These are phyloP conservation scores for Polyommatus iphigenia DNA, from an alignment of 2,888 invertebrate species.

Conservation along the genomic window DNA sequence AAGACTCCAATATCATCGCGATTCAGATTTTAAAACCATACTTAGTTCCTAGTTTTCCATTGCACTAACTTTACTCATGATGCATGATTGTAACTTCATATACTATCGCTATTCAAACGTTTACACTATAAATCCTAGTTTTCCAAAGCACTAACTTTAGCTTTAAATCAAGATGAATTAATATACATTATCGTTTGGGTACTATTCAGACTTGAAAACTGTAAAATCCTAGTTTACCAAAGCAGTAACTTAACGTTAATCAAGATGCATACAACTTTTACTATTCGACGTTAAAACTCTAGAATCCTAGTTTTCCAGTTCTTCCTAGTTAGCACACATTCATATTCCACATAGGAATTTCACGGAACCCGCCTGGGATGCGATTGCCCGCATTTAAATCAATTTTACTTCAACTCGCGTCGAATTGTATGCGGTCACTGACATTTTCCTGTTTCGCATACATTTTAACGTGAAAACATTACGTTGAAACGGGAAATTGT, in stretches of 20 bases:
- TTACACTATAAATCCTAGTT: background rate
- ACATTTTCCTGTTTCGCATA: conserved; percentile 67
- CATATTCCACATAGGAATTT: conserved; percentile 16
- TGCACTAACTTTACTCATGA: background rate
- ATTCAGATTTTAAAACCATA: background rate
- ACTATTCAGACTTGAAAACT: background rate
- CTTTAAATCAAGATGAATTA: background rate
- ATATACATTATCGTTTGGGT: background rate
- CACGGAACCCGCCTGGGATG: conserved; percentile 21
- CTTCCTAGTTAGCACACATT: conserved; percentile 23
- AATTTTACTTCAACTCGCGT: conserved; percentile 65
- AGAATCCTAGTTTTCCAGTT: conserved; percentile 20
- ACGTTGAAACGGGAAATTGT: conserved; percentile 30
- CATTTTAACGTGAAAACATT: conserved; percentile 49
- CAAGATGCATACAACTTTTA: background rate
- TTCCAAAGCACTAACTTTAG: background rate
- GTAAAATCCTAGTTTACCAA: background rate
- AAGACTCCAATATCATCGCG: too few species aligned
- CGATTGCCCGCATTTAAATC: conserved; percentile 55
- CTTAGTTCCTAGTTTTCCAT: background rate
- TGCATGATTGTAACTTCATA: background rate
- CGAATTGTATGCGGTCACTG: conserved; percentile 72
- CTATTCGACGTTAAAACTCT: background rate
- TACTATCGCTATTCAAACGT: background rate
- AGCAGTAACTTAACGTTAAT: background rate